These are phyloP conservation scores for Dolichallabes microphthalmus DNA, from an alignment of 2,113 vertebrate genomes.

Conservation along the genomic window DNA sequence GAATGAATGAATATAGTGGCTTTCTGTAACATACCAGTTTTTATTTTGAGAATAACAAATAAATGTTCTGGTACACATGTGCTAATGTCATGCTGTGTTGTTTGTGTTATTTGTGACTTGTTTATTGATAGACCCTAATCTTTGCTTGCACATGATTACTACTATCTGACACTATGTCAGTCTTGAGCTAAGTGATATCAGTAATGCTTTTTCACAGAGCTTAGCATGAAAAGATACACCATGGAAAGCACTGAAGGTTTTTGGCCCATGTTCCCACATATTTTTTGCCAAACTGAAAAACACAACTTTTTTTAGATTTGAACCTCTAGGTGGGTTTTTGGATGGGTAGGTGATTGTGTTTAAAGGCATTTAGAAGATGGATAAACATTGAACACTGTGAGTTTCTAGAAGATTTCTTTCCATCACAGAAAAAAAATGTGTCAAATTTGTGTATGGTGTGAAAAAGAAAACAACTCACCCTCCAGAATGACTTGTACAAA, in stretches of 20 bases:
- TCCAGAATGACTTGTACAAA: slow-evolving; percentile 95
- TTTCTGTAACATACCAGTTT: not conserved
- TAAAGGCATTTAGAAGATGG: not conserved
- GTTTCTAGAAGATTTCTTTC: not conserved
- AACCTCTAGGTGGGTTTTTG: not conserved
- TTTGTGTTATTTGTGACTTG: not conserved
- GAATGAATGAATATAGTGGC: no score
- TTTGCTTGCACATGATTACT: no score
- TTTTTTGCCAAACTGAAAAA: not conserved
- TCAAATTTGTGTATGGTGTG: not conserved
- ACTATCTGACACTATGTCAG: not conserved
- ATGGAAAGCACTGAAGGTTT: not conserved
- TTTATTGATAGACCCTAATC: not conserved
- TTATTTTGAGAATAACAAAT: not conserved
- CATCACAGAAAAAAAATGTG: not conserved
- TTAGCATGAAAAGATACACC: not conserved
- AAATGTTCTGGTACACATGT: no score
- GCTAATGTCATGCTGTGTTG: not conserved
- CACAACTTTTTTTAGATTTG: not conserved
- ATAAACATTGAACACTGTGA: not conserved
- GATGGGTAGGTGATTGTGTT: not conserved
- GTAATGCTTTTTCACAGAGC: not conserved
- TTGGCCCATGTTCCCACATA: not conserved
- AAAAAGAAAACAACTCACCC: slow-evolving; percentile 74
- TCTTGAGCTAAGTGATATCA: not conserved